These are phyloP conservation scores for Anguilla obscura DNA, from an alignment of 2,797 vertebrate species.

Conservation along the genomic window DNA sequence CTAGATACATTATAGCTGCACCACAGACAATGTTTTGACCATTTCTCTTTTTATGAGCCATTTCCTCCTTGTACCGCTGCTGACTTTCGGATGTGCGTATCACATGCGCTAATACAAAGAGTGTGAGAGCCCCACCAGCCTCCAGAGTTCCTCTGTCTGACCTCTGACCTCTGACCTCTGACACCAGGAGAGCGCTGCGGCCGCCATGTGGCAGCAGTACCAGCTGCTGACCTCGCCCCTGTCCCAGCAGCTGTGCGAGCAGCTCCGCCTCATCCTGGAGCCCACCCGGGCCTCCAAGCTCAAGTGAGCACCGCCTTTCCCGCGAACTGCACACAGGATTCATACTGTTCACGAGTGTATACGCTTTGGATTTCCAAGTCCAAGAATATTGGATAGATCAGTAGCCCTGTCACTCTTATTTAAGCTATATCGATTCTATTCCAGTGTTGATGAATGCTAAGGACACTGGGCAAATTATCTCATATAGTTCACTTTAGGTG, in stretches of 20 bases:
- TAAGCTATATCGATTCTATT: neutral
- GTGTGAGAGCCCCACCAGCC: neutral
- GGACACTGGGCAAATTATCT: neutral
- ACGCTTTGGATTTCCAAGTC: neutral
- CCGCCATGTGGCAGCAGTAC: slow-evolving; percentile 92
- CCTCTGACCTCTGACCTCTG: neutral
- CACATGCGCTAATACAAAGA: neutral
- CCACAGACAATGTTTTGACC: no score
- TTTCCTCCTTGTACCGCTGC: neutral
- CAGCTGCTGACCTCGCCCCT: slow-evolving; percentile 85
- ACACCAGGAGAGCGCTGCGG: slow-evolving; percentile 81
- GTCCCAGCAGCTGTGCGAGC: slow-evolving; percentile 94
- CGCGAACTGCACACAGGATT: neutral
- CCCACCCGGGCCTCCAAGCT: slow-evolving; percentile 92
- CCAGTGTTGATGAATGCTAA: neutral
- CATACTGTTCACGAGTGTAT: neutral
- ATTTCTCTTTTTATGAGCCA: neutral
- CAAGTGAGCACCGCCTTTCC: slow-evolving; percentile 72
- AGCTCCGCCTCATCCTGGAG: slow-evolving; percentile 92
- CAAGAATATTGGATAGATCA: neutral
- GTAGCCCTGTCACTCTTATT: neutral
- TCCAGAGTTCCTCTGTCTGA: neutral
- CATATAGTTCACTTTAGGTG: neutral
- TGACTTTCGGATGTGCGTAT: neutral
- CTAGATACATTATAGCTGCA: no score